These are phyloP conservation scores for Salvelinus alpinus DNA, from an alignment of 2,113 vertebrate species.

Conservation along the genomic window DNA sequence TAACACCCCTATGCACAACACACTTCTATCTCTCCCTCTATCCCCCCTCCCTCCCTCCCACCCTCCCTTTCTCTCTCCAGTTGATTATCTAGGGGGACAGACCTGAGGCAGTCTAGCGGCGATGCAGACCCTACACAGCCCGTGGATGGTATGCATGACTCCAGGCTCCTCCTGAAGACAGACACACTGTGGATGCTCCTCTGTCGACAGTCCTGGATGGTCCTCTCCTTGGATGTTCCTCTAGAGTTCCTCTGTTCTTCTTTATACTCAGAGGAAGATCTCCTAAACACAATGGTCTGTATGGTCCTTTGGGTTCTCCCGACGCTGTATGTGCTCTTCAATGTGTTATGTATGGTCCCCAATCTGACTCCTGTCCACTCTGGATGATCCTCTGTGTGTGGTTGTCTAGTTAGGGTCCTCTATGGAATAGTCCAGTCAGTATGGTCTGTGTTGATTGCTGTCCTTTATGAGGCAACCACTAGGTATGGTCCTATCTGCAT, in stretches of 20 bases:
- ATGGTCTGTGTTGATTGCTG: no score
- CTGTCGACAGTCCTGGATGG: background rate
- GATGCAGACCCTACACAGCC: conserved; percentile 88
- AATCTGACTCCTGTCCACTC: background rate
- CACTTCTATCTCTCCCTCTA: background rate
- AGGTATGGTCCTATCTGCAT: background rate
- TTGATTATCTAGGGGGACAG: conserved; percentile 8
- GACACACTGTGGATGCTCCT: conserved; percentile 68
- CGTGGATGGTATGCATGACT: conserved; percentile 86
- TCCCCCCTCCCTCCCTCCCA: background rate
- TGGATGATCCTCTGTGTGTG: background rate
- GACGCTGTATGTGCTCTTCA: no score
- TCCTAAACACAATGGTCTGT: no score
- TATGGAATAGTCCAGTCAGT: no score
- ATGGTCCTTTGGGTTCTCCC: no score
- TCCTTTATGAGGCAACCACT: no score
- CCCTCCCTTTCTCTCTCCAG: background rate
- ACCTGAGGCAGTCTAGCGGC: conserved; percentile 87
- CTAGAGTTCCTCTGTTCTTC: background rate
- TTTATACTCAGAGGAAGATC: no score
- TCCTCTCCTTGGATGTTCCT: no score
- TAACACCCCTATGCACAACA: no score
- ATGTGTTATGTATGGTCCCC: background rate
- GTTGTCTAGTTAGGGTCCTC: background rate
- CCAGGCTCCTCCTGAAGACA: conserved; percentile 46